Evolutionary conservation across 2,888 invertebrate genomes (phyloP).

Genomic region (Drosophila nigritarsus): DNA sequence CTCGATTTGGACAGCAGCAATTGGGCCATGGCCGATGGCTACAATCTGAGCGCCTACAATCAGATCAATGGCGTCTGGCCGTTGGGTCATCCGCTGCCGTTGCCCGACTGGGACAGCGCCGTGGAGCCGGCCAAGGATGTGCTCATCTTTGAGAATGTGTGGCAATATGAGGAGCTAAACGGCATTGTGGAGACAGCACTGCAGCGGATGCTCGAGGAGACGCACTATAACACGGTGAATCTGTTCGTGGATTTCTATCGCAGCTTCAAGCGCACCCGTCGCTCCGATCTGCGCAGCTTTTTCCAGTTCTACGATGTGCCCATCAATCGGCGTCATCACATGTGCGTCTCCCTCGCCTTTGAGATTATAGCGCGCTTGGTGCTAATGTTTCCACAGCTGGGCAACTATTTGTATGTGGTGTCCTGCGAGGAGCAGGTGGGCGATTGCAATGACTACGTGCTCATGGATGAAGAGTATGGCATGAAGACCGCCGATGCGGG

Average conservation of each 20-base stretch:
- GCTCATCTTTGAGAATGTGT: conserved; percentile 84
- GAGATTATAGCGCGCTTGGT: conserved; percentile 90
- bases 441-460: conserved; percentile 87
- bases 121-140: conserved; percentile 84
- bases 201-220: conserved; percentile 92
- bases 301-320: conserved; percentile 92
- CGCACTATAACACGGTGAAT: conserved; percentile 95
- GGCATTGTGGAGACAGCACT: conserved; percentile 92
- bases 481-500: conserved; percentile 83
- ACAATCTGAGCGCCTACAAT: conserved; percentile 84
- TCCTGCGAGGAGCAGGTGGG: conserved; percentile 95
- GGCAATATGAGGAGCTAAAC: conserved; percentile 92
- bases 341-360: conserved; percentile 95
- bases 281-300: conserved; percentile 89
- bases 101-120: conserved; percentile 89
- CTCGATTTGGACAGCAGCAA: conserved; percentile 6
- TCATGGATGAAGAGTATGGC: conserved; percentile 86
- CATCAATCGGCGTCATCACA: conserved; percentile 91
- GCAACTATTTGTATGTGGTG: conserved; percentile 89
- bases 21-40: conserved; percentile 83
- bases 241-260: conserved; percentile 91
- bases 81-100: conserved; percentile 89
- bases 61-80: conserved; percentile 88
- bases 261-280: conserved; percentile 87
- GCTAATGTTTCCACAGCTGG: conserved; percentile 89